These are phyloP conservation scores for Chrysaora quinquecirrha DNA, from an alignment of 30 jellyfish, hydroid and myxozoan genomes.

Conservation along the genomic window DNA sequence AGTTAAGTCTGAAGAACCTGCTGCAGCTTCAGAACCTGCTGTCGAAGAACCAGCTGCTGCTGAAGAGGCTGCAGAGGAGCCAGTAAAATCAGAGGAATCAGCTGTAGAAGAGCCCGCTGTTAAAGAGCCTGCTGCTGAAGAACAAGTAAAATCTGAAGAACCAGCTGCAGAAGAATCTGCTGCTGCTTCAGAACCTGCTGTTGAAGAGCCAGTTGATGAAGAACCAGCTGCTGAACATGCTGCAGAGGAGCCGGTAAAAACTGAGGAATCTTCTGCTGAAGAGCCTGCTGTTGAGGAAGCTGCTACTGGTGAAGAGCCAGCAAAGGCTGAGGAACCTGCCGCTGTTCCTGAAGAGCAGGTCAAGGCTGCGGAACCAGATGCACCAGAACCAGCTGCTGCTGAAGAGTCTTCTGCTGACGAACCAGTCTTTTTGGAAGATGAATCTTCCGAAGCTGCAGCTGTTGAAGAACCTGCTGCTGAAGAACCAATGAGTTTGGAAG, in stretches of 20 bases:
- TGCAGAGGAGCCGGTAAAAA: background rate
- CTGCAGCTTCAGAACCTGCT: background rate
- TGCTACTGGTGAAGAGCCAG: conserved; percentile 10
- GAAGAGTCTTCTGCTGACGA: background rate
- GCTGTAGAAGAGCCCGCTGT: background rate
- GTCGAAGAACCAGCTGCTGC: background rate
- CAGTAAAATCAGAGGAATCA: too few species aligned
- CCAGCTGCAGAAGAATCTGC: background rate
- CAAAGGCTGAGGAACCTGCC: conserved; percentile 12
- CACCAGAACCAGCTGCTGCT: background rate
- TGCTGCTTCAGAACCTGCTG: background rate
- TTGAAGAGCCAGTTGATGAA: too few species aligned
- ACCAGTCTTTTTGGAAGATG: too few species aligned
- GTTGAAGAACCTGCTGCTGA: conserved; percentile 12
- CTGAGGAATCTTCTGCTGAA: background rate
- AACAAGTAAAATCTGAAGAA: too few species aligned
- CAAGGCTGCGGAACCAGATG: background rate
- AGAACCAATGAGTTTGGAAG: conserved; percentile 40
- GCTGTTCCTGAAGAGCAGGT: conserved; percentile 5
- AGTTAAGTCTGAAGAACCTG: background rate
- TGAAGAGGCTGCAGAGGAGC: background rate
- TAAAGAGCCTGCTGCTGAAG: conserved; percentile 15
- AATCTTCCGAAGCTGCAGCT: too few species aligned
- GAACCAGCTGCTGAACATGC: conserved; percentile 3
- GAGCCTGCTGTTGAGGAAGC: background rate